Conservation (phyloP, 2,888 invertebrate genomes). For the Bimastos eiseni region DNA sequence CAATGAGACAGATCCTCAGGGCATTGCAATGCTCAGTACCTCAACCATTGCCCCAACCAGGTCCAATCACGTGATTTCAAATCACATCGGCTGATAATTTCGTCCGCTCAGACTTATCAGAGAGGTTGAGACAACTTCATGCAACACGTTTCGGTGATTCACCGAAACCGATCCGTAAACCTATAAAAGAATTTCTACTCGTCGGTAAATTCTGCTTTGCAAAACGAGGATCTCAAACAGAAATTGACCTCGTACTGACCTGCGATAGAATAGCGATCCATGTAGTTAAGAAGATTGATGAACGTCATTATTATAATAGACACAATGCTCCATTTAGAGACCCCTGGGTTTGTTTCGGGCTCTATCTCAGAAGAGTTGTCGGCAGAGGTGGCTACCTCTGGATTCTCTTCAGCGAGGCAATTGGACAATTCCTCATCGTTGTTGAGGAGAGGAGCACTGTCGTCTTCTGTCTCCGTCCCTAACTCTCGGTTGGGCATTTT, state of each 20-base stretch:
- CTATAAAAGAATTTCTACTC: neutral
- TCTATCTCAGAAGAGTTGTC: neutral
- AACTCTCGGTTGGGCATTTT: neutral
- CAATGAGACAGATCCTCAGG: too few species aligned
- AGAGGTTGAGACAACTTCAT: neutral
- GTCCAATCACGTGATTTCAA: neutral
- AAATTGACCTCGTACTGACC: conserved; percentile 27
- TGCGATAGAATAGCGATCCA: conserved; percentile 45
- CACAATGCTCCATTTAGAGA: conserved; percentile 6
- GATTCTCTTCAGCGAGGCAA: neutral
- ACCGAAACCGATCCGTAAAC: neutral
- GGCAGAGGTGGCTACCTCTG: neutral
- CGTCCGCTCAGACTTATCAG: neutral
- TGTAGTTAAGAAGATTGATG: conserved; percentile 80
- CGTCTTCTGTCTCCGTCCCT: neutral
- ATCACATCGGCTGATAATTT: neutral
- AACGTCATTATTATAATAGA: conserved; percentile 25
- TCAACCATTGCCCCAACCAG: too few species aligned
- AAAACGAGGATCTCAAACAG: neutral
- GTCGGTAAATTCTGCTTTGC: neutral
- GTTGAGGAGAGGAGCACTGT: neutral
- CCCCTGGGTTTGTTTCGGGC: neutral
- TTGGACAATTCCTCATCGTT: neutral
- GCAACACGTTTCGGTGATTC: neutral
- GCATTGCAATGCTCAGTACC: too few species aligned